Evolutionary conservation across 2,888 invertebrate species (phyloP).

Genomic region (Microctonus aethiopoides): DNA sequence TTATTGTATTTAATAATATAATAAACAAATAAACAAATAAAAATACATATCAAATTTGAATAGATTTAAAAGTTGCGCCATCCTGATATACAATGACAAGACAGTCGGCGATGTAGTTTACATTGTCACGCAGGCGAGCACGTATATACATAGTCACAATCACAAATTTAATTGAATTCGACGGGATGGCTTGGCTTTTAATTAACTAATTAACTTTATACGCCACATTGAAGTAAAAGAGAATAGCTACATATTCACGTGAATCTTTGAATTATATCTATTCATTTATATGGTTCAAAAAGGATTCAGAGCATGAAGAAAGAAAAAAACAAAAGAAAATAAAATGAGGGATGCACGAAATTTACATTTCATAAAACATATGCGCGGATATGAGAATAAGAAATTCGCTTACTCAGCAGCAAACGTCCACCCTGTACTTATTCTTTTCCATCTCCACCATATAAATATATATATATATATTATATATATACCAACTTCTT

Average conservation of each 20-base stretch:
- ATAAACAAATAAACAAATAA: too few relatives aligned
- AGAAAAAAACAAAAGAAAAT: not conserved
- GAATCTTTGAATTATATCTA: constrained; percentile 10
- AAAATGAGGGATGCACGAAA: constrained; percentile 41
- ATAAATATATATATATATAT: not conserved
- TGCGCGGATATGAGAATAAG: constrained; percentile 47
- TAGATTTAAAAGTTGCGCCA: not conserved
- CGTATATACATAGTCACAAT: too few relatives aligned
- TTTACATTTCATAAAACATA: constrained; percentile 59
- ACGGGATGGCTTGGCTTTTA: constrained; percentile 59
- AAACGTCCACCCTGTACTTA: not conserved
- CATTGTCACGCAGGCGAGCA: constrained; percentile 42
- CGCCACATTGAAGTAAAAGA: constrained; percentile 50
- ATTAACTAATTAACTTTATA: constrained; percentile 66
- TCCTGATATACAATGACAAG: not conserved
- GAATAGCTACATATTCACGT: constrained; percentile 38
- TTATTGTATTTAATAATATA: too few relatives aligned
- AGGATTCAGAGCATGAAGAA: not conserved
- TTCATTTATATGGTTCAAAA: not conserved
- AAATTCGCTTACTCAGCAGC: constrained; percentile 48
- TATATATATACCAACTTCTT: not conserved
- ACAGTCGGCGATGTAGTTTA: constrained; percentile 49
- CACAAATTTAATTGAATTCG: constrained; percentile 63
- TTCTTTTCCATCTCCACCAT: not conserved
- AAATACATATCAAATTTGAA: too few relatives aligned